These are phyloP conservation scores for Eriocheir sinensis DNA, from an alignment of 1,140 invertebrate genomes.

Conservation along the genomic window DNA sequence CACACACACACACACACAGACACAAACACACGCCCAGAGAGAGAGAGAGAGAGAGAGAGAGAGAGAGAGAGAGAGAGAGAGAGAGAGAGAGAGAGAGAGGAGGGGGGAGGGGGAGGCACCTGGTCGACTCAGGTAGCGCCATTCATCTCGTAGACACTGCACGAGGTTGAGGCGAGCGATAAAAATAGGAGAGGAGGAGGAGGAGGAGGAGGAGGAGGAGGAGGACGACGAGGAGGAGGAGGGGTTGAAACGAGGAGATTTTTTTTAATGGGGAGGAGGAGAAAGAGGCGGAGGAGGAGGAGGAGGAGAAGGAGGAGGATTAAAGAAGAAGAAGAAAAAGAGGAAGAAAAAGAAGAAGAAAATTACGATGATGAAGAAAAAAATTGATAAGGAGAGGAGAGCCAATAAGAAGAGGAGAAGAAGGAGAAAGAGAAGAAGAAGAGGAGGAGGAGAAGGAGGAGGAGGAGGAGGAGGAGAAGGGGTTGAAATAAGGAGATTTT, in stretches of 20 bases:
- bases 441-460: too few species aligned
- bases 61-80: not conserved
- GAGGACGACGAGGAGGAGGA: not conserved
- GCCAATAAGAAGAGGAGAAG: not conserved
- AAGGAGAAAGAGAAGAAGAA: too few species aligned
- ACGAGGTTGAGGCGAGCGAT: too few species aligned
- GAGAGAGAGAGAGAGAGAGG: constrained; percentile 53
- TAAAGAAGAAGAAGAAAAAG: not conserved
- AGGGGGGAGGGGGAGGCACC: too few species aligned
- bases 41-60: constrained; percentile 6
- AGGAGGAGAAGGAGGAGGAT: not conserved
- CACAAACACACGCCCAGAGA: constrained; percentile 35
- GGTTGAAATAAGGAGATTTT: not conserved
- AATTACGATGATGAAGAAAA: not conserved
- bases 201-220: constrained; percentile 32
- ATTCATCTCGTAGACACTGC: too few species aligned
- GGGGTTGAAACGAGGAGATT: not conserved
- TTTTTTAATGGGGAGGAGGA: not conserved
- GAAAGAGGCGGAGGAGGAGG: not conserved
- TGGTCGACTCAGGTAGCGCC: too few species aligned
- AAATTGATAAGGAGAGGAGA: not conserved
- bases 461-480: not conserved
- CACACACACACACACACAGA: constrained; percentile 48
- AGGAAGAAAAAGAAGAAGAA: not conserved
- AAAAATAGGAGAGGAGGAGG: not conserved